Conservation (phyloP, 2,113 vertebrate genomes). For the Microtus oregoni region DNA sequence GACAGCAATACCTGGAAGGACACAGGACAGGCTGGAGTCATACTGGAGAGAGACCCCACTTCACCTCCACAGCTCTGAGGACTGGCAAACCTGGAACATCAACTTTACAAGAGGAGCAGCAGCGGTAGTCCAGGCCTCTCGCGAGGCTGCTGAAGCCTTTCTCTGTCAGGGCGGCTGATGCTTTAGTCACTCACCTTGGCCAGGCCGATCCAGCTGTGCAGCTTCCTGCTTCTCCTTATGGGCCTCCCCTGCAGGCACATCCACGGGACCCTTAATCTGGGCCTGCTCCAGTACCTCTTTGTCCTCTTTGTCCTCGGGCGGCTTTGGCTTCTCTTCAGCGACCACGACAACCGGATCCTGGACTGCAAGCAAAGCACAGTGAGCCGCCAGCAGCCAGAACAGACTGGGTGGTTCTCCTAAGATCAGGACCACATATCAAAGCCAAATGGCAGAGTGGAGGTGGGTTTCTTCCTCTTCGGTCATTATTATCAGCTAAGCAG, state of each 20-base stretch:
- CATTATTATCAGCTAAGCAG: neutral
- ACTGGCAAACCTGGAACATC: too few relatives aligned
- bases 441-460: neutral
- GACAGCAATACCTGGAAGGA: constrained; percentile 88
- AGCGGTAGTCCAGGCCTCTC: accelerated
- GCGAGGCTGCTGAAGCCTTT: too few relatives aligned
- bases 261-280: constrained; percentile 94
- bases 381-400: accelerated
- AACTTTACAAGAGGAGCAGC: too few relatives aligned
- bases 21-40: neutral
- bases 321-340: constrained; percentile 85
- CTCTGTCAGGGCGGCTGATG: too few relatives aligned
- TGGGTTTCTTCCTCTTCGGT: accelerated
- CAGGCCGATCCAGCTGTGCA: constrained; percentile 95
- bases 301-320: constrained; percentile 82
- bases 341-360: constrained; percentile 82
- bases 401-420: accelerated
- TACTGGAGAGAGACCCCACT: accelerated
- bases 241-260: constrained; percentile 84
- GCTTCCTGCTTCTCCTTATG: constrained; percentile 88
- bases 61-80: neutral
- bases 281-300: constrained; percentile 90
- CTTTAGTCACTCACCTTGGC: constrained; percentile 90
- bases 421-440: neutral
- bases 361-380: constrained; percentile 65